Base-by-base conservation (phyloP, 2,888 invertebrate genomes). In the Tethea ocularis region DNA sequence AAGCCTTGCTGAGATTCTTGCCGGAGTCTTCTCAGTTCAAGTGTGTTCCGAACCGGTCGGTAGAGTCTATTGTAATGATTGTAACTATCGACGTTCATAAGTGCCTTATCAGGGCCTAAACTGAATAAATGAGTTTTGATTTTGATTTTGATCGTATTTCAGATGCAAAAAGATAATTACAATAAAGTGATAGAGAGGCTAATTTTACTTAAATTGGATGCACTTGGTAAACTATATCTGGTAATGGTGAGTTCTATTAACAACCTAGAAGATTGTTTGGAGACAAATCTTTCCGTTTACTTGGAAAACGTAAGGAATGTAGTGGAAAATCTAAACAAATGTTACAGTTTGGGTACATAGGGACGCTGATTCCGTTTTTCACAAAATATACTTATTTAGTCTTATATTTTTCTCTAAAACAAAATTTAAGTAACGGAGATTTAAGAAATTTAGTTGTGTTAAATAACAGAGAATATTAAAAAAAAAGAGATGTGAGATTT, bases 91-190 rank as follows among this genome's bases (percentile, higher is more conserved):
- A n/a, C n/a, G n/a, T n/a, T n/a, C n/a, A n/a, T n/a, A n/a, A n/a
- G n/a, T n/a, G n/a, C n/a, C n/a, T n/a, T n/a, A n/a, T n/a, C n/a
- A n/a, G 24, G 24, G 24, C 24, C 24, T 24, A 24, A 5, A n/a
- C n/a, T n/a, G 24, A 4, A 24, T 4, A 24, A 24, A 24, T 5
- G 5, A 24, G 24, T 2, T 24, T 24, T 24, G 24, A 5, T 36
- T 38, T 51, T 56, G 29, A 51, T 15, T 54, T 52, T 20, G 52
- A 13, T 24, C 15, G 41, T 53, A 15, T 83, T 82, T n/a, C 72
- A 89, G 89, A 82, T 89, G 72, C 80, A 83, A 65, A 78, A 65
- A 53, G 89, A 89, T 36, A 78, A 75, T 56, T 89, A 84, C 61
- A 76, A 80, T 53, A 58, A 74, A 54, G 77, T 82, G 0, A 74